Conservation (phyloP, 2,797 vertebrate species). For the Crocidura indochinensis region DNA sequence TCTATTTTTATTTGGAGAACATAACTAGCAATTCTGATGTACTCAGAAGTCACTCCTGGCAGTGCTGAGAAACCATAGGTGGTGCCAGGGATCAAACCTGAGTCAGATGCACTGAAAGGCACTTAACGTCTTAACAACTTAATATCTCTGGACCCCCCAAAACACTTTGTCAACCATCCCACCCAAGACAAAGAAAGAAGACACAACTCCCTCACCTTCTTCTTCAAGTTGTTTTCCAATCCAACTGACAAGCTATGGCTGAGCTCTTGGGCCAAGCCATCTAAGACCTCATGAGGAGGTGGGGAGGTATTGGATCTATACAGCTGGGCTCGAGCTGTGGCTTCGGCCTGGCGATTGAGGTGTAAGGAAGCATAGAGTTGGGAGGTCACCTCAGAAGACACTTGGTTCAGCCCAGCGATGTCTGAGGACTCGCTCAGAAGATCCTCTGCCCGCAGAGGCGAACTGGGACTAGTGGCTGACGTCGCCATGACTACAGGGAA, state of each 20-base stretch:
- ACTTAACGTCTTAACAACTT: too few species aligned
- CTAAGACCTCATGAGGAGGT: constrained; percentile 78
- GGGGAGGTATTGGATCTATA: constrained; percentile 58
- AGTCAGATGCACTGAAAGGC: too few species aligned
- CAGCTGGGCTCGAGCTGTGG: constrained; percentile 79
- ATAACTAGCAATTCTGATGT: too few species aligned
- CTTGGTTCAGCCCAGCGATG: constrained; percentile 76
- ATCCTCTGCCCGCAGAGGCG: constrained; percentile 84
- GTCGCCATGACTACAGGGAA: constrained; percentile 77
- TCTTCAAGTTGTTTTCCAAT: constrained; percentile 83
- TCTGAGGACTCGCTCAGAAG: constrained; percentile 85
- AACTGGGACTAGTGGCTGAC: constrained; percentile 62
- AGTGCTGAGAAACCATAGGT: too few species aligned
- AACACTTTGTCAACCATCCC: neutral
- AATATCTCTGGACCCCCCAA: neutral
- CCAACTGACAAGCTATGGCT: constrained; percentile 80
- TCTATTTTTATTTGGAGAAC: too few species aligned
- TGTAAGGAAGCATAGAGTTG: constrained; percentile 87
- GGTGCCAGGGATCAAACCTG: too few species aligned
- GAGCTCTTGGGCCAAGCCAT: constrained; percentile 82
- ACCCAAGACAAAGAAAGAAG: constrained; percentile 29
- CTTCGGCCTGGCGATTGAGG: constrained; percentile 84
- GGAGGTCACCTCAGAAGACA: constrained; percentile 85
- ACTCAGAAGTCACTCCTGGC: too few species aligned
- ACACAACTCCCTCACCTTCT: constrained; percentile 82